A percentile compares a stretch with the other conserved stretches of the same genome.
phyloP scores from a whole-genome alignment of 2,888 invertebrate genomes.

The Scaptodrosophila latifasciaeformis region DNA sequence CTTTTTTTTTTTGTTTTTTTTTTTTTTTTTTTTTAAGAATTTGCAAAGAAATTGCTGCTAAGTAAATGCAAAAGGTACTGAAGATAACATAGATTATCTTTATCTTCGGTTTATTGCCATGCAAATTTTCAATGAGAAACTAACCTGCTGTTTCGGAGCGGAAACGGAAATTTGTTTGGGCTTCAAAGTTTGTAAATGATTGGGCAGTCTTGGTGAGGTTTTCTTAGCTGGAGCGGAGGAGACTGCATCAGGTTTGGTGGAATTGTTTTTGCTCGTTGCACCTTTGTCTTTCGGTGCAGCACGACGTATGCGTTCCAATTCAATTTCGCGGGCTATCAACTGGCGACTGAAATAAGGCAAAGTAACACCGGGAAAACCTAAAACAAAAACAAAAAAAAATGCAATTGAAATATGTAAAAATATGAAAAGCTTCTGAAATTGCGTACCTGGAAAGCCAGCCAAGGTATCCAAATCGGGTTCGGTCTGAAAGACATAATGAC shows the following conservation, averaged over 20 bases:
- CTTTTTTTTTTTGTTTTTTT: no score
- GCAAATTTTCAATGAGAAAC: constrained; percentile 46
- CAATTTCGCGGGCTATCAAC: constrained; percentile 87
- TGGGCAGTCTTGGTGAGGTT: constrained; percentile 77
- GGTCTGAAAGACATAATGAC: constrained; percentile 81
- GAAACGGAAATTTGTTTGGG: constrained; percentile 77
- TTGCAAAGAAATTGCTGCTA: constrained; percentile 65
- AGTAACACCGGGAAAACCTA: constrained; percentile 66
- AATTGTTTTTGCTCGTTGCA: constrained; percentile 1
- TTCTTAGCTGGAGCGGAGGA: constrained; percentile 24
- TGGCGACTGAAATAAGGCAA: constrained; percentile 85
- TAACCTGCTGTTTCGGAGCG: constrained; percentile 70
- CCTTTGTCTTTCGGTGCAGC: constrained; percentile 68
- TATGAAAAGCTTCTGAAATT: no score
- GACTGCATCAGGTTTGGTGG: constrained; percentile 4
- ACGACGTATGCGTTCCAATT: constrained; percentile 84
- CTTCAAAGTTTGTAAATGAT: constrained; percentile 82
- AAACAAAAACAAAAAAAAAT: neutral
- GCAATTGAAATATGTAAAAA: no score
- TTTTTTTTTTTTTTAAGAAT: constrained; percentile 29
- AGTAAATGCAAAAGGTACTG: constrained; percentile 58
- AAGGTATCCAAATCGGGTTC: constrained; percentile 87
- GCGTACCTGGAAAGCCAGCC: constrained; percentile 69
- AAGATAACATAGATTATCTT: constrained; percentile 10
- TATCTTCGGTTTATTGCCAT: constrained; percentile 27